Evolutionary conservation across 2,888 invertebrate species (phyloP).

Genomic region (Adelognathus sp.): DNA sequence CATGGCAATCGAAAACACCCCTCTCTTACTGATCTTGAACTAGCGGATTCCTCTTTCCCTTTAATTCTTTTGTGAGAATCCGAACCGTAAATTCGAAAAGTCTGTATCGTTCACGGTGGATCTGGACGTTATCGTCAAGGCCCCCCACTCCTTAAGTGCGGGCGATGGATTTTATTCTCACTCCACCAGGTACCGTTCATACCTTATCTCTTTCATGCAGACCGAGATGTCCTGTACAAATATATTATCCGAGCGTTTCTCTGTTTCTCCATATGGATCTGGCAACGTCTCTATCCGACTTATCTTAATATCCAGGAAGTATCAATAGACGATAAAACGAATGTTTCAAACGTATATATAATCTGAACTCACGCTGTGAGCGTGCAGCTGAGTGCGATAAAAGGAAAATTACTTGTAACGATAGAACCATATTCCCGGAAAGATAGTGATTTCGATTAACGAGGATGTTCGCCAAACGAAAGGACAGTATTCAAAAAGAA

Average conservation of each 20-base stretch:
- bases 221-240: constrained; percentile 13
- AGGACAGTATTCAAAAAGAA: neutral
- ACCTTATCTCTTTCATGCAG: constrained; percentile 32
- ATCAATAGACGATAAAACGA: constrained; percentile 34
- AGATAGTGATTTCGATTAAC: neutral
- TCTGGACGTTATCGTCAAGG: constrained; percentile 48
- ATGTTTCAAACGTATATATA: constrained; percentile 19
- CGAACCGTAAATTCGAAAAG: constrained; percentile 41
- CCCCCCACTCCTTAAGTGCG: neutral
- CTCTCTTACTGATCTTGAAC: constrained; percentile 4
- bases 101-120: constrained; percentile 46
- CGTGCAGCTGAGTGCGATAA: neutral
- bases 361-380: too few species aligned
- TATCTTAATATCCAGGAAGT: constrained; percentile 50
- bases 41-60: constrained; percentile 24
- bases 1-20: constrained; percentile 27
- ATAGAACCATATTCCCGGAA: neutral
- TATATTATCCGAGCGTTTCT: constrained; percentile 26
- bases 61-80: constrained; percentile 26
- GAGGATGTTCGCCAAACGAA: neutral
- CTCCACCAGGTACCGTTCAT: constrained; percentile 20
- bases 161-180: constrained; percentile 39
- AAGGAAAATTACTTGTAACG: neutral
- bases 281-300: constrained; percentile 44
- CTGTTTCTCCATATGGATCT: constrained; percentile 13